Conservation (phyloP, 2,888 invertebrate genomes). For the Luperina testacea region DNA sequence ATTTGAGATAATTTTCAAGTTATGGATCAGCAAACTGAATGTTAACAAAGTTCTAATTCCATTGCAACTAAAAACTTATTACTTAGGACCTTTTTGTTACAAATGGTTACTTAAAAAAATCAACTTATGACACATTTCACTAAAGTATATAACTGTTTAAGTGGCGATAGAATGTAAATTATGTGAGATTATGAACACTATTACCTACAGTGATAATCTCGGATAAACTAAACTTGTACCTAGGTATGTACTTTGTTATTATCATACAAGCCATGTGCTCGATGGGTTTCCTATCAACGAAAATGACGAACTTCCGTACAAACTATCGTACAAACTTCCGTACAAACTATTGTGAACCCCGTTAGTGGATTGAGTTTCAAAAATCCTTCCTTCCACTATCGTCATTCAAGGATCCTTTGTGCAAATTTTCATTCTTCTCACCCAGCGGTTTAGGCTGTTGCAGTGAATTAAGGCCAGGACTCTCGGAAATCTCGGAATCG, state of each 20-base stretch:
- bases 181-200: no score
- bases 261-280: background rate
- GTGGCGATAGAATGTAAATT: background rate
- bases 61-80: background rate
- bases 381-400: background rate
- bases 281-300: background rate
- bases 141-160: background rate
- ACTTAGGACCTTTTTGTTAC: background rate
- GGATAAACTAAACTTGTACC: background rate
- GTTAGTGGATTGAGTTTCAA: background rate
- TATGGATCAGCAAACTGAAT: background rate
- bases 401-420: background rate
- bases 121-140: background rate
- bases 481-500: no score
- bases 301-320: background rate
- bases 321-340: no score
- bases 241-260: background rate
- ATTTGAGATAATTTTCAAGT: background rate
- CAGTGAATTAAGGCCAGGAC: no score
- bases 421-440: background rate
- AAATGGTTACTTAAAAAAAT: background rate
- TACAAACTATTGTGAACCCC: background rate
- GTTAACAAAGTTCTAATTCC: background rate
- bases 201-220: background rate
- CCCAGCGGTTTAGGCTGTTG: background rate